phyloP scores from a whole-genome alignment of 1,140 invertebrate species.

The Eueides isabella region DNA sequence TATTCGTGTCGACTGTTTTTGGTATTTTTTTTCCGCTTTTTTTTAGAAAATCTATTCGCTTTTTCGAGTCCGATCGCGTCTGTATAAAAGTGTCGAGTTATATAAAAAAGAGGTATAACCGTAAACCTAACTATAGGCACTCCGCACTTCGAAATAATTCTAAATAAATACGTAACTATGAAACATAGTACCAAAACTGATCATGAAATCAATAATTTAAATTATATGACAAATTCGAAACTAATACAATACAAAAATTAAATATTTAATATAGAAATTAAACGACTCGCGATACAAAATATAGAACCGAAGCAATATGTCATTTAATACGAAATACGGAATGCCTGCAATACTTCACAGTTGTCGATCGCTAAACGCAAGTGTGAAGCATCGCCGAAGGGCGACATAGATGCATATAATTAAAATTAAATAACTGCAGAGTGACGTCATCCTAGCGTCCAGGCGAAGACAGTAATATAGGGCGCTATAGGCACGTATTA shows the following conservation, averaged over 20 bases:
- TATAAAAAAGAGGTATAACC: not conserved
- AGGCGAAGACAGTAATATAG: not conserved
- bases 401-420: not conserved
- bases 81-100: not conserved
- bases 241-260: not conserved
- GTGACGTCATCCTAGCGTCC: not conserved
- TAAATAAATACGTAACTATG: not conserved
- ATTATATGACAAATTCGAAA: not conserved
- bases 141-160: not conserved
- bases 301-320: not conserved
- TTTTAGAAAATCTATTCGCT: not conserved
- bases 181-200: not conserved
- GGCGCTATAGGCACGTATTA: not conserved
- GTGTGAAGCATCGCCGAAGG: not conserved
- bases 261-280: not conserved
- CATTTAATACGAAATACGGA: not conserved
- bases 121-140: not conserved
- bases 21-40: not conserved
- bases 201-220: not conserved
- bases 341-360: not conserved
- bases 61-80: not conserved
- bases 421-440: not conserved
- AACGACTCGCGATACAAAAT: not conserved
- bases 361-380: not conserved
- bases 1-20: slow-evolving; percentile 13